These are phyloP conservation scores for Craseonycteris thonglongyai DNA, from an alignment of 2,113 vertebrate genomes.

Conservation along the genomic window DNA sequence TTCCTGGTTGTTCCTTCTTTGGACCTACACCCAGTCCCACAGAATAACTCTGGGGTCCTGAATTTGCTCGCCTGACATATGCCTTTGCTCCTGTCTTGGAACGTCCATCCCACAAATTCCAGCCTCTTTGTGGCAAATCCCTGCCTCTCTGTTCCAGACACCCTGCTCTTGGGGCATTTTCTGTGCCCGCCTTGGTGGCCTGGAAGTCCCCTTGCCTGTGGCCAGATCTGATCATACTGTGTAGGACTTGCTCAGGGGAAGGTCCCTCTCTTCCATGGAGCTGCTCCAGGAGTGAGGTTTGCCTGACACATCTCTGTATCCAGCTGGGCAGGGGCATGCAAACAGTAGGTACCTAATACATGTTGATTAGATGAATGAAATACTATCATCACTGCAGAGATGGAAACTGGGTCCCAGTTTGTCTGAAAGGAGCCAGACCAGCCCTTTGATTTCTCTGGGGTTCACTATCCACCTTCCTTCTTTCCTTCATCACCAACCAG, in stretches of 20 bases:
- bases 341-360: background rate
- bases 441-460: background rate
- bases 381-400: background rate
- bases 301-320: background rate
- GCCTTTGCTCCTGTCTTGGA: background rate
- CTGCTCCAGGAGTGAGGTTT: background rate
- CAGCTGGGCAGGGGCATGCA: background rate
- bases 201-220: background rate
- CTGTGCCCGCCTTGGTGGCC: background rate
- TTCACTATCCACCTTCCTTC: accelerated
- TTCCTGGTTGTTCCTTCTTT: no score
- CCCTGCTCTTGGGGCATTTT: background rate
- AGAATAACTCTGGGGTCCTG: background rate
- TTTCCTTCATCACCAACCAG: no score
- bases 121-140: background rate
- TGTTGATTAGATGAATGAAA: background rate
- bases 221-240: background rate
- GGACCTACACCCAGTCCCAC: background rate
- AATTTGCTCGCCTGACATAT: background rate
- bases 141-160: background rate
- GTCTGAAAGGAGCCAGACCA: background rate
- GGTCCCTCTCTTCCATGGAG: background rate
- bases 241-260: no score
- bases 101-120: background rate
- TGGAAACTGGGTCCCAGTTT: background rate